These are phyloP conservation scores for Drosophila borborema DNA, from an alignment of 2,888 invertebrate genomes.

Conservation along the genomic window DNA sequence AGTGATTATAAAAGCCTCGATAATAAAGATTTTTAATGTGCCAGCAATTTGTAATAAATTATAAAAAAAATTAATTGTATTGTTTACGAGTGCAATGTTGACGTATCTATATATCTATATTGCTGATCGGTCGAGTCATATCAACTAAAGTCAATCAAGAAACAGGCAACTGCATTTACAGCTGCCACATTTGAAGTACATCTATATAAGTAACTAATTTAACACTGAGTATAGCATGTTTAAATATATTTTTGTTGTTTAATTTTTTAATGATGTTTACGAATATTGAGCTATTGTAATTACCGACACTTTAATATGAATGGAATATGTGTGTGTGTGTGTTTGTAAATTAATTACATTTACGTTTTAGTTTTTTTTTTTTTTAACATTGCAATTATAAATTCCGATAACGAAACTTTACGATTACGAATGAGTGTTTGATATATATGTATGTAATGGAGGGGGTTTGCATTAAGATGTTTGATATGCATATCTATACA, in stretches of 20 bases:
- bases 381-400: constrained; percentile 33
- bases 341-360: constrained; percentile 36
- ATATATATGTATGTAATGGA: background rate
- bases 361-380: constrained; percentile 12
- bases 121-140: constrained; percentile 15
- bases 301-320: constrained; percentile 27
- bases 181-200: constrained; percentile 28
- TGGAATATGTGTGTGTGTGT: constrained; percentile 14
- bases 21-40: constrained; percentile 23
- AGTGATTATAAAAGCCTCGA: background rate
- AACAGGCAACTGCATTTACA: constrained; percentile 30
- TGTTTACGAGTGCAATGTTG: constrained; percentile 16
- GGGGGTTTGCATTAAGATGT: constrained; percentile 4
- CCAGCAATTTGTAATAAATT: constrained; percentile 32
- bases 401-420: constrained; percentile 27
- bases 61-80: constrained; percentile 34
- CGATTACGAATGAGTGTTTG: constrained; percentile 27
- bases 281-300: constrained; percentile 49
- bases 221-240: constrained; percentile 32
- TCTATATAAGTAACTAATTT: constrained; percentile 20
- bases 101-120: constrained; percentile 20
- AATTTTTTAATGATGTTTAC: constrained; percentile 14
- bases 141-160: constrained; percentile 47
- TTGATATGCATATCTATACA: constrained; percentile 15
- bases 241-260: constrained; percentile 11